These are phyloP conservation scores for Xiphophorus couchianus DNA, from an alignment of 2,113 vertebrate genomes.

Conservation along the genomic window DNA sequence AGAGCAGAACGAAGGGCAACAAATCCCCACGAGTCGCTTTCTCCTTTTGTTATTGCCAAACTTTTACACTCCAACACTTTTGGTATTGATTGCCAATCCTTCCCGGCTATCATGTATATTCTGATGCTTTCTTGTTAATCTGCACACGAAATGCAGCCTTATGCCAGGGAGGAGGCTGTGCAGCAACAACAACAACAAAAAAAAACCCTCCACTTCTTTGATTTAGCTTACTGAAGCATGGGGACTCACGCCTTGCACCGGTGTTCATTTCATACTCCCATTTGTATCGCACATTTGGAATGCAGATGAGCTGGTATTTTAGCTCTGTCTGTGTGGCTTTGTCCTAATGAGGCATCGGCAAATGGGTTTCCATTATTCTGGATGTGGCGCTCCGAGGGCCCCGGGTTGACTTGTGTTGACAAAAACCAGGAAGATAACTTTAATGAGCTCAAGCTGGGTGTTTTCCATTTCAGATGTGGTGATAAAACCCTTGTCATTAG, in stretches of 20 bases:
- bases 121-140: slow-evolving; percentile 53
- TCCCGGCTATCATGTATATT: slow-evolving; percentile 26
- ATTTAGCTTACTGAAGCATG: slow-evolving; percentile 72
- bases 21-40: slow-evolving; percentile 17
- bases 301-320: slow-evolving; percentile 67
- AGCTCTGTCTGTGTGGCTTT: slow-evolving; percentile 58
- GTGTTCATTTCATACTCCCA: slow-evolving; percentile 65
- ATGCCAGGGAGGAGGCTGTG: slow-evolving; percentile 7
- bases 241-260: slow-evolving; percentile 46
- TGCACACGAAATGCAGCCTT: slow-evolving; percentile 30
- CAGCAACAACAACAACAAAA: slow-evolving; percentile 24
- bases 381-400: slow-evolving; percentile 38
- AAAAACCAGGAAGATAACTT: slow-evolving; percentile 34
- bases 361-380: slow-evolving; percentile 48
- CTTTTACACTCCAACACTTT: slow-evolving; percentile 42
- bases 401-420: slow-evolving; percentile 46
- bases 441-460: slow-evolving; percentile 56
- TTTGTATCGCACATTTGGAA: slow-evolving; percentile 67
- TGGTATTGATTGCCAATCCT: slow-evolving; percentile 39
- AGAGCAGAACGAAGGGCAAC: slow-evolving; percentile 1
- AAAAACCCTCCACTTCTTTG: slow-evolving; percentile 39
- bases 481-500: slow-evolving; percentile 41
- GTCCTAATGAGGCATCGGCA: slow-evolving; percentile 68
- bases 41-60: slow-evolving; percentile 31
- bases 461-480: slow-evolving; percentile 43